Conservation (phyloP, 30 jellyfish, hydroid and myxozoan species). For the Aurelia sp. region DNA sequence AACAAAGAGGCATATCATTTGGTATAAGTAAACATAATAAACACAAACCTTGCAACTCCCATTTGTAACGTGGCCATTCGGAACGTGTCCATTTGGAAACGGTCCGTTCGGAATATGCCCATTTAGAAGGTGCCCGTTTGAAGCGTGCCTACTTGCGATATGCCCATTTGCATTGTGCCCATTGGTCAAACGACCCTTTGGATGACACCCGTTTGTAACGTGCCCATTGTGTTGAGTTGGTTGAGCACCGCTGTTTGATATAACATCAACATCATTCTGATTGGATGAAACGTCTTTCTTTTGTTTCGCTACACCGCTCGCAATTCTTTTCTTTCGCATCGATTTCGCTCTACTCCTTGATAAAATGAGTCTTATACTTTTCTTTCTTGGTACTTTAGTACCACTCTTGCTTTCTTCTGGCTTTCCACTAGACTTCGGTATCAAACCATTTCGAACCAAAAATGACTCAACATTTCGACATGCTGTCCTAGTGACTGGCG, state of each 20-base stretch:
- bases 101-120: background rate
- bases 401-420: constrained; percentile 13
- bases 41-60: background rate
- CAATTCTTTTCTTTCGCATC: constrained; percentile 27
- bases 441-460: constrained; percentile 81
- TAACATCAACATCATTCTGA: no score
- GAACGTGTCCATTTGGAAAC: background rate
- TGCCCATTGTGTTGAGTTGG: no score
- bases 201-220: background rate
- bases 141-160: background rate
- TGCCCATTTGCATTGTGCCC: background rate
- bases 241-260: no score
- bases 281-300: background rate
- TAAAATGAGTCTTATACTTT: constrained; percentile 69
- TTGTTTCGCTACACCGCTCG: constrained; percentile 14
- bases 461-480: constrained; percentile 75
- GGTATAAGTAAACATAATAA: no score
- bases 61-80: background rate
- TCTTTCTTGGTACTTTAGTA: constrained; percentile 50
- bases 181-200: background rate
- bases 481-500: constrained; percentile 24
- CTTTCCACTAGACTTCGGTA: constrained; percentile 56
- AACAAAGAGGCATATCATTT: no score
- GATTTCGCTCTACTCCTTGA: constrained; percentile 69
- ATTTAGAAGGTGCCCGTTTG: background rate